These are phyloP conservation scores for Leucosticte australis DNA, from an alignment of 2,113 vertebrate species.

Conservation along the genomic window DNA sequence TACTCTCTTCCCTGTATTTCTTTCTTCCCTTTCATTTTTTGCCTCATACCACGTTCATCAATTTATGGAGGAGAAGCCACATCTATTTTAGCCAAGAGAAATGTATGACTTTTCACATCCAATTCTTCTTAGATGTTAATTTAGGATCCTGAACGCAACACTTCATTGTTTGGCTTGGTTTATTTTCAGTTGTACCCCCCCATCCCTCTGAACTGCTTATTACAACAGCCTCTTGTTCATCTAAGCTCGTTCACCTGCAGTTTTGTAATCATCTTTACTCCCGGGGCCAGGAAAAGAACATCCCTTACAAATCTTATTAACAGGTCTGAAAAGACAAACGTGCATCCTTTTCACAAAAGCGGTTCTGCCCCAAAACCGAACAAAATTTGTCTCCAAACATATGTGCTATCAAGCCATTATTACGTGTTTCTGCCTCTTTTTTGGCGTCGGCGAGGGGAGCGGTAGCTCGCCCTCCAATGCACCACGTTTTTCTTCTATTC, in stretches of 20 bases:
- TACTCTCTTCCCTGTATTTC: background rate
- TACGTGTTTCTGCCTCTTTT: background rate
- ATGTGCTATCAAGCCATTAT: background rate
- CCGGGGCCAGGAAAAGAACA: background rate
- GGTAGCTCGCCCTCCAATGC: accelerated
- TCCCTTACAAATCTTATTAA: background rate
- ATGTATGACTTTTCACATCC: background rate
- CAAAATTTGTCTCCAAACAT: background rate
- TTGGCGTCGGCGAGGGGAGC: accelerated
- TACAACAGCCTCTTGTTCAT: background rate
- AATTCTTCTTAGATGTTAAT: background rate
- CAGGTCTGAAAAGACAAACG: background rate
- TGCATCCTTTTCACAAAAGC: background rate
- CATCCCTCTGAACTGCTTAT: background rate
- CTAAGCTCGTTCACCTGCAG: background rate
- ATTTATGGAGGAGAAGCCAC: background rate
- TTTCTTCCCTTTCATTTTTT: background rate
- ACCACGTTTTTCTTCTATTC: background rate
- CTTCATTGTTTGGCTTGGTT: background rate
- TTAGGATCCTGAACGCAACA: background rate
- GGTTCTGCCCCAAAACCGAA: background rate
- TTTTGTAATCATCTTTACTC: background rate
- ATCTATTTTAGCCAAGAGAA: background rate
- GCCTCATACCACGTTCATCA: background rate
- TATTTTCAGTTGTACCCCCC: background rate